Percentiles rank a stretch among this genome's conserved stretches.
Conservation (phyloP, 1,140 invertebrate species). For the Saccostrea glomerata region DNA sequence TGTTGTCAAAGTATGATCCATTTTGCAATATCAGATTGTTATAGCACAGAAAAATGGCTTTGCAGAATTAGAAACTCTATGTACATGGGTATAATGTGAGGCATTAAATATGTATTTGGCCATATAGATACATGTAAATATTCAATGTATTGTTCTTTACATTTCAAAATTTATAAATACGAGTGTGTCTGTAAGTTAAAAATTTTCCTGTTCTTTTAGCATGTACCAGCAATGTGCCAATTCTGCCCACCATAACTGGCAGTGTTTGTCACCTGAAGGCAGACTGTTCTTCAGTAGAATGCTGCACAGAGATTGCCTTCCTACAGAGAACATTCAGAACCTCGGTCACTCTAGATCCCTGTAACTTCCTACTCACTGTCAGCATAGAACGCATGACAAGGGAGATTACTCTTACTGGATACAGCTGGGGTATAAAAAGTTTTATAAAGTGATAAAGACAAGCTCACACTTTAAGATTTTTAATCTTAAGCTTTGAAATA, state of each 20-base stretch:
- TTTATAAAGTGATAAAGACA: not conserved
- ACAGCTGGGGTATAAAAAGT: constrained; percentile 43
- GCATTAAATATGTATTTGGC: too few relatives aligned
- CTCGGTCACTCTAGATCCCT: constrained; percentile 49
- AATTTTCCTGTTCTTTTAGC: not conserved
- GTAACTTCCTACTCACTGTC: constrained; percentile 53
- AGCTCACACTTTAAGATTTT: too few relatives aligned
- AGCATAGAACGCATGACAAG: constrained; percentile 51
- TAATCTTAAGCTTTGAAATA: too few relatives aligned
- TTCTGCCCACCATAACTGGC: constrained; percentile 28
- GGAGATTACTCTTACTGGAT: constrained; percentile 49
- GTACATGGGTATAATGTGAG: too few relatives aligned
- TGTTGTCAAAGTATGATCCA: too few relatives aligned
- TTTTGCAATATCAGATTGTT: too few relatives aligned
- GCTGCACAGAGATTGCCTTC: constrained; percentile 52
- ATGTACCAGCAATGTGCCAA: not conserved
- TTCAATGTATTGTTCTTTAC: too few relatives aligned
- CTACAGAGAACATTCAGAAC: constrained; percentile 46
- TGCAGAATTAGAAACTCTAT: too few relatives aligned
- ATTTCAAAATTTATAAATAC: too few relatives aligned
- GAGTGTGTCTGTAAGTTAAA: too few relatives aligned
- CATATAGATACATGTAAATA: too few relatives aligned
- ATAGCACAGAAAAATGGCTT: too few relatives aligned
- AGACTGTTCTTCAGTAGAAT: constrained; percentile 58
- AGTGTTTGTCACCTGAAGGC: constrained; percentile 56